Base-by-base conservation (phyloP, 2,888 invertebrate species). In the Melipona beecheii region DNA sequence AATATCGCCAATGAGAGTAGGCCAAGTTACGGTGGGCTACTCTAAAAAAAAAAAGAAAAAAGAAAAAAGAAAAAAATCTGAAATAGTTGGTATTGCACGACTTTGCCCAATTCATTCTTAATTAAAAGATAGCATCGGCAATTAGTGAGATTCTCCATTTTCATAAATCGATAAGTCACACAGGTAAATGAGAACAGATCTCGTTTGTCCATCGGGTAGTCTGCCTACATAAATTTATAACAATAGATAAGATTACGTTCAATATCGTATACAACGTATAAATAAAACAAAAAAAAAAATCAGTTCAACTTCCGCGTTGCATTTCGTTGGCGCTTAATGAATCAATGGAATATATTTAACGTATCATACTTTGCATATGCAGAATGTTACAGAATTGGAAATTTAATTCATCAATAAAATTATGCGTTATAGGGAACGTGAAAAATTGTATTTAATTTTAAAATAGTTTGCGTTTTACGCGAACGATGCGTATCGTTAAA, bases 211-310 rank as follows among this genome's bases (percentile, higher is more conserved):
- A 27, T 50, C 36, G 15, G 27, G 52, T n/a, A 27, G 2, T 3
- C 13, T 11, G 13, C 4, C 43, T 31, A 24, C 56, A 60, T n/a
- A 27, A 74, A 74, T 64, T 43, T 73, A n/a, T 4, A 52, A 21
- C 43, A 52, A 31, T 19, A n/a, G 62, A 73, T 64, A 64, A 62
- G 62, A 50, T 31, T 73, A 62, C 31, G n/a, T 62, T 62, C 31
- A 31, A 17, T 50, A 62, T 52, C n/a, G 36, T 19, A 13, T 17
- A 62, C 31, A n/a, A 49, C 15, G 27, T 49, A 49, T 19, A 49
- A 72, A 60, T 19, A 72, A 27, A 72, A n/a, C n/a, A n/a, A n/a
- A 60, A 60, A 36, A 60, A 60, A 72, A 60, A 72, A 60, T 49
- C 71, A 31, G 27, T 50, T 52, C 50, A 27, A 27, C 19, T 49